Evolutionary conservation across 1,140 invertebrate genomes (phyloP), one percentile per base, ranked within the genome.

Genomic region (Procambarus clarkii): DNA sequence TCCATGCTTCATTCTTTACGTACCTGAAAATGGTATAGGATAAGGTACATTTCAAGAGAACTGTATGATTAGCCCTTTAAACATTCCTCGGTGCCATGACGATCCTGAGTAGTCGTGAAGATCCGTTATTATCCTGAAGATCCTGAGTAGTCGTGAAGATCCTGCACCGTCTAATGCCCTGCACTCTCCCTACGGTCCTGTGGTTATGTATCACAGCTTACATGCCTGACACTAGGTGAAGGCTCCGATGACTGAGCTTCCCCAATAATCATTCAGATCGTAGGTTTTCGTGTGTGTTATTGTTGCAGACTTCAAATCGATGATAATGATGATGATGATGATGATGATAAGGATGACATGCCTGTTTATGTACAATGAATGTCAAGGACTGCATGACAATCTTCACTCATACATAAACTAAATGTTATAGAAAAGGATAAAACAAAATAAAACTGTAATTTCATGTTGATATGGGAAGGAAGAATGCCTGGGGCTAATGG

Each of bases 91-190:
- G 54, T 50, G 84, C 34, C 50, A 34, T 86, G 76, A 60, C 9
- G 54, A 79, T 78, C 71, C 64, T 45, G 74, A 45, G 79, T 69
- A 45, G 64, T 50, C 60, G 79, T 89, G 87, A 44, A 82, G 50
- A 83, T 44, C 79, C 78, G 21, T 71, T 54, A 4, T 54, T 82
- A 34, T 34, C 24, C 4, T 74, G 87, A 89, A 74, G 87, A 89
- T 89, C 87, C 87, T 24, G 87, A 82, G 87, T 89, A 18, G 87
- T 74, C 87, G 87, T 89, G 87, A 83, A 89, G 87, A 89, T 21
- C 46, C 18, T 11, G 21, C 79, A 21, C n/a, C 76, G 64, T 44
- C 15, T 24, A 44, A 76, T 48, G 18, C 18, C 64, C 24, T 34
- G 79, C 34, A 44, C n/a, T 80, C 34, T 58, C 54, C 77, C 60